A percentile compares a stretch with the other conserved stretches of the same genome.
Evolutionary conservation across 2,113 vertebrate genomes (phyloP).

Genomic region (Callaeas wilsoni): DNA sequence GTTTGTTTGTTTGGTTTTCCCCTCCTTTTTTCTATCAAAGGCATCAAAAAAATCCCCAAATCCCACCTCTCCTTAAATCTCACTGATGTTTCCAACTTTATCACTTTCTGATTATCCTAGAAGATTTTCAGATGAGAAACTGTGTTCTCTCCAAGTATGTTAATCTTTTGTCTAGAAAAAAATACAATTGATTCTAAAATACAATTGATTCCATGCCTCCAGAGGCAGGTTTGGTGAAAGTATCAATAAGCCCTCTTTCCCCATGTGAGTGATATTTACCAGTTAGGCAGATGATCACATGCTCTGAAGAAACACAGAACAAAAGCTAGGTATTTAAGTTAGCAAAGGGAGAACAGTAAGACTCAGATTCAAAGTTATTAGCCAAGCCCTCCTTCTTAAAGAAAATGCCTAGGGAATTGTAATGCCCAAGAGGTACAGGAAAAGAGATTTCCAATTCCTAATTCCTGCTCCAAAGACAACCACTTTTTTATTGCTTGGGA

Average conservation of each 20-base stretch:
- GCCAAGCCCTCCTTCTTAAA: neutral
- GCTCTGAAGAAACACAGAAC: neutral
- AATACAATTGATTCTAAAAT: neutral
- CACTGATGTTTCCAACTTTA: neutral
- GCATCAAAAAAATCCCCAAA: neutral
- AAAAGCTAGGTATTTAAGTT: neutral
- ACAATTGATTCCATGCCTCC: neutral
- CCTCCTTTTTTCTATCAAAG: neutral
- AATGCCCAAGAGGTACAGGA: neutral
- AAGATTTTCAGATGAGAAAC: neutral
- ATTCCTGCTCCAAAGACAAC: neutral
- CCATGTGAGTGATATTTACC: neutral
- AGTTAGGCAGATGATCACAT: neutral
- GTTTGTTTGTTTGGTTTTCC: neutral
- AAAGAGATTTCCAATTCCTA: neutral
- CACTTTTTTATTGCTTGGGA: neutral
- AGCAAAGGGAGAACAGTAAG: neutral
- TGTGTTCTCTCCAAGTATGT: neutral
- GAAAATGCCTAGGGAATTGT: neutral
- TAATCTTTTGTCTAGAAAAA: neutral
- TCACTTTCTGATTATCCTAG: neutral
- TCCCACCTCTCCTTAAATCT: neutral
- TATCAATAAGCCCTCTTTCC: neutral
- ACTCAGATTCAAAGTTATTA: neutral
- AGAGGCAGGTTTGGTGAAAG: neutral